phyloP scores from a whole-genome alignment of 2,113 vertebrate species.

The Campylomormyrus tamandua region DNA sequence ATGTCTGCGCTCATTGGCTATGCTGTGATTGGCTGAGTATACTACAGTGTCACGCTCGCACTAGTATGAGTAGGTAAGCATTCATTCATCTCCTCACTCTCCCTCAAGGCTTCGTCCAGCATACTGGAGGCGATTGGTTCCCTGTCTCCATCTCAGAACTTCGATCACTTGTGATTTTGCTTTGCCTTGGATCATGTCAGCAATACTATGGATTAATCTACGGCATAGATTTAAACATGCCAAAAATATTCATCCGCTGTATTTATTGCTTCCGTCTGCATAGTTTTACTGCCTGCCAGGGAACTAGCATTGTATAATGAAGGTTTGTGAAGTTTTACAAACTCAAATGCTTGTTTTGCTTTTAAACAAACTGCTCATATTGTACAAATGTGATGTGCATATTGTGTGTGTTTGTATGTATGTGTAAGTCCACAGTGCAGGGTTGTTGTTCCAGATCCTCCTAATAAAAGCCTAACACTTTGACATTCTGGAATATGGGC shows the following conservation, averaged over 20 bases:
- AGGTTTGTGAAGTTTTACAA: neutral
- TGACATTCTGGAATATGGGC: neutral
- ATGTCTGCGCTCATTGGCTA: neutral
- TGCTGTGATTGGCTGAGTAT: neutral
- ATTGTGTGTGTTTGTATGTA: neutral
- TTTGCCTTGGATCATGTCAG: neutral
- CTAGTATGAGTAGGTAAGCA: neutral
- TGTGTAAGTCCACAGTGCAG: neutral
- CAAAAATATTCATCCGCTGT: neutral
- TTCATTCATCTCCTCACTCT: neutral
- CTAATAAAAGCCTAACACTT: neutral
- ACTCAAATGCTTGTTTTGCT: neutral
- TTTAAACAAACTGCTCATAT: neutral
- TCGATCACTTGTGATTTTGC: neutral
- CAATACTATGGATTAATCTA: neutral
- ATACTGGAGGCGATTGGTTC: neutral
- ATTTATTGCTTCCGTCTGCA: neutral
- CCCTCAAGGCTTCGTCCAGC: neutral
- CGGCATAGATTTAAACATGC: neutral
- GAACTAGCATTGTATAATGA: neutral
- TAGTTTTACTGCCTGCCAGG: neutral
- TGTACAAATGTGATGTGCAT: neutral
- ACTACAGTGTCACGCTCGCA: neutral
- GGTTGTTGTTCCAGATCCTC: neutral
- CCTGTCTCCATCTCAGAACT: conserved; percentile 2